A percentile compares a stretch with the other conserved stretches of the same genome.
Evolutionary conservation across 2,113 vertebrate genomes (phyloP).

Genomic region (Gymnogyps californianus): DNA sequence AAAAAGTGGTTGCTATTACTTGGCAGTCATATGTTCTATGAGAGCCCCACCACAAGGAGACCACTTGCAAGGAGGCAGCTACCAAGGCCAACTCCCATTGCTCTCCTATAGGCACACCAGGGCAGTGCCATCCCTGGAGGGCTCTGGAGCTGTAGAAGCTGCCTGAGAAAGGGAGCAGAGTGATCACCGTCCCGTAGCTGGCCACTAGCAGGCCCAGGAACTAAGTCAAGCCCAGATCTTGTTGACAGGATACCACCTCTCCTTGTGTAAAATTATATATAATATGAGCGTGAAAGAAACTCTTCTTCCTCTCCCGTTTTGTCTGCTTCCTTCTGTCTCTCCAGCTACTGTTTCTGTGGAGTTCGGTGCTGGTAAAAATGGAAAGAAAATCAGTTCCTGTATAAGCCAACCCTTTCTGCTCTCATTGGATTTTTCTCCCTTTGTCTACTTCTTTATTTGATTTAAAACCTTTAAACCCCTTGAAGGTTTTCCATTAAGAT

Average conservation of each 20-base stretch:
- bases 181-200: neutral
- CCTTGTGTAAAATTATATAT: neutral
- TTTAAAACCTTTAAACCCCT: constrained; percentile 27
- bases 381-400: neutral
- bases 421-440: constrained; percentile 38
- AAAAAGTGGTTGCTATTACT: neutral
- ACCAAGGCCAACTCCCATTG: neutral
- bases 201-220: neutral
- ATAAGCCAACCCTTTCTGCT: neutral
- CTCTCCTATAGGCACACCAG: neutral
- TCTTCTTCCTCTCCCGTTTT: neutral
- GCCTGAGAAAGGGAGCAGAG: neutral
- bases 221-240: neutral
- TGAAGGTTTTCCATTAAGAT: constrained; percentile 33
- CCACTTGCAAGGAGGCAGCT: neutral
- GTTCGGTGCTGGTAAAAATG: neutral
- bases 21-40: neutral
- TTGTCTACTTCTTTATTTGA: constrained; percentile 23
- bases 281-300: neutral
- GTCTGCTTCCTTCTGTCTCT: neutral
- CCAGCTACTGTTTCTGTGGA: neutral
- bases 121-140: neutral
- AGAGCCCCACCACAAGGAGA: neutral
- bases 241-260: neutral
- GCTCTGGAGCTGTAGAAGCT: neutral